Evolutionary conservation across 2,113 vertebrate species (phyloP), one percentile per base, ranked within the genome.

Genomic region (Elephas maximus): DNA sequence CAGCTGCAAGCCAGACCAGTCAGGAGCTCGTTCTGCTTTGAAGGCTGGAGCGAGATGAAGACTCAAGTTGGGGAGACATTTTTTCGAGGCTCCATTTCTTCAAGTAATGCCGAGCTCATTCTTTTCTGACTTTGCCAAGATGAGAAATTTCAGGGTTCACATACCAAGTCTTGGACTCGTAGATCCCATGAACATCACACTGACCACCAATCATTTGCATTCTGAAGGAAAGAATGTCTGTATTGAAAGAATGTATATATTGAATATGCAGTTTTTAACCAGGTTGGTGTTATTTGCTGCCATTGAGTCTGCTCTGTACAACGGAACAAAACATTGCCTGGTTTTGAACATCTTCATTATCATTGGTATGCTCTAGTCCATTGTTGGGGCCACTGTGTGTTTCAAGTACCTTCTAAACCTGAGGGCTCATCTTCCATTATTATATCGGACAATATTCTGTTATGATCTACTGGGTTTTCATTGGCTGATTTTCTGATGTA

Each of bases 131-230:
- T 96, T 91, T 67, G 23, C 10, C 2, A 45, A 44, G 23, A 48
- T 23, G 48, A 89, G 18, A 63, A 57, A n/a, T 23, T 20, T 74
- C 33, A 28, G 4, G 65, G 93, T 67, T n/a, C 6, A 4, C 23
- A 11, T 51, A 15, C 17, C 21, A 37, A 67, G 15, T 5, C 5
- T 1, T 28, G 0, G 23, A 6, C 4, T 5, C 77, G 8, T 11
- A 57, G 4, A 93, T 85, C 24, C 53, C 41, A 80, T 4, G 33
- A 63, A 17, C 8, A 45, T 74, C 41, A 4, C 15, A n/a, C 1
- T 5, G 10, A 5, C n/a, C 12, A 5, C 33, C 8, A 28, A 8
- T 30, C 41, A 57, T 1, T 14, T 57, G 11, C 5, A 4, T 62
- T 7, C 15, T 51, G 9, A 81, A 92, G 37, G 4, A 62, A 90